A percentile compares a stretch with the other conserved stretches of the same genome.
phyloP scores from a whole-genome alignment of 2,888 invertebrate genomes.

The Pachymerium ferrugineum region DNA sequence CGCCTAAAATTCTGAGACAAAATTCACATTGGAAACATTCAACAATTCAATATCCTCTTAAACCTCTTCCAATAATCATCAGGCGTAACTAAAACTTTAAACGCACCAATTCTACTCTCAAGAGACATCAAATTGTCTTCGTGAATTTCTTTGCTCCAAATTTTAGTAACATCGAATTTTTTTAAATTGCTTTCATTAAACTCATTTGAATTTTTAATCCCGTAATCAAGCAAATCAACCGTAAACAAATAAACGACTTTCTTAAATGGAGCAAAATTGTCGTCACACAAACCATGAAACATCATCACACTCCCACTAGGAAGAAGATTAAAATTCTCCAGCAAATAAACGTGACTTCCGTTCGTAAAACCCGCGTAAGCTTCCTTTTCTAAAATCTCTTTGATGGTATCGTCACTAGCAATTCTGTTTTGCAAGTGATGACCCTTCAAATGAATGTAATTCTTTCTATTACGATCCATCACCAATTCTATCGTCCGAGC shows the following conservation, averaged over 20 bases:
- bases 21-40: not conserved
- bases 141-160: constrained; percentile 14
- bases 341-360: constrained; percentile 2
- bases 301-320: constrained; percentile 4
- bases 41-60: not conserved
- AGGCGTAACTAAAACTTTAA: not conserved
- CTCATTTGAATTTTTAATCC: not conserved
- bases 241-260: constrained; percentile 26
- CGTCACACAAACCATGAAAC: constrained; percentile 32
- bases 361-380: not conserved
- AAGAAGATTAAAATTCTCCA: constrained; percentile 19
- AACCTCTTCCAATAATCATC: not conserved
- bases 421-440: not conserved
- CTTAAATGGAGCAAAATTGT: constrained; percentile 30
- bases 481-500: too few relatives aligned
- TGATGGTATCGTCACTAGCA: not conserved
- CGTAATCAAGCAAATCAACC: not conserved
- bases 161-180: not conserved
- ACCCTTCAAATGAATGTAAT: not conserved
- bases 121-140: not conserved
- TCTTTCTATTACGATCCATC: too few relatives aligned
- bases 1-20: not conserved
- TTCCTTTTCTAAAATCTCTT: not conserved
- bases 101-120: constrained; percentile 30
- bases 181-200: not conserved